Evolutionary conservation across 2,888 invertebrate species (phyloP).

Genomic region (Electrophaes corylata): DNA sequence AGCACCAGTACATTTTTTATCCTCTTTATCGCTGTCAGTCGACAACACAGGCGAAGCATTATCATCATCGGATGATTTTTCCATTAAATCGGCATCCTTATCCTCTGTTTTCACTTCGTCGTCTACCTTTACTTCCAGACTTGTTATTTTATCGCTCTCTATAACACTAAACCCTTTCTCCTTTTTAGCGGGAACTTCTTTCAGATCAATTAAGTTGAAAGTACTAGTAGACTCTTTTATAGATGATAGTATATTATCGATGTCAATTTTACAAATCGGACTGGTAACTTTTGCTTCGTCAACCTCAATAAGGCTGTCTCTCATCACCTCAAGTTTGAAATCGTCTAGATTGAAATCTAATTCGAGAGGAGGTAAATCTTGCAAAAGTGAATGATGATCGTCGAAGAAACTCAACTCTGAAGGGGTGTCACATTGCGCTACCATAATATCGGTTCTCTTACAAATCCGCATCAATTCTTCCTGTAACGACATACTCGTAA

Average conservation of each 20-base stretch:
- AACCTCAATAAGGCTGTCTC: slow-evolving; percentile 71
- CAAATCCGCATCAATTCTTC: slow-evolving; percentile 74
- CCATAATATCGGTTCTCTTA: slow-evolving; percentile 77
- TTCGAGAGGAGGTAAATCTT: slow-evolving; percentile 71
- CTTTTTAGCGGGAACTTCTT: slow-evolving; percentile 67
- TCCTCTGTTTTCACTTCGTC: slow-evolving; percentile 61
- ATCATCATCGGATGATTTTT: slow-evolving; percentile 85
- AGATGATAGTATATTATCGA: slow-evolving; percentile 74
- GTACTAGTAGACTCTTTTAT: slow-evolving; percentile 72
- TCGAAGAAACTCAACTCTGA: slow-evolving; percentile 75
- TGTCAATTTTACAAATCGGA: slow-evolving; percentile 77
- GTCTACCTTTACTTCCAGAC: slow-evolving; percentile 70
- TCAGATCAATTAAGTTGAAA: slow-evolving; percentile 74
- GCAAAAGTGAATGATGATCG: slow-evolving; percentile 71
- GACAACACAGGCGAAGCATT: slow-evolving; percentile 78
- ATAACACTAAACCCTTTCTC: slow-evolving; percentile 74
- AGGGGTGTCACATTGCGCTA: slow-evolving; percentile 77
- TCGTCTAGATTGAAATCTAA: slow-evolving; percentile 75
- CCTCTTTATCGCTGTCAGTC: slow-evolving; percentile 83
- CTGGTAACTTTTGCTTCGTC: slow-evolving; percentile 64
- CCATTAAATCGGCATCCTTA: slow-evolving; percentile 67
- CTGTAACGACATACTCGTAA: slow-evolving; percentile 61
- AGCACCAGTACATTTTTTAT: slow-evolving; percentile 68
- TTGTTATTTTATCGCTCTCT: slow-evolving; percentile 71
- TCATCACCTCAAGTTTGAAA: slow-evolving; percentile 75